These are phyloP conservation scores for Chiloscyllium punctatum DNA, from an alignment of 2,797 vertebrate species.

Conservation along the genomic window DNA sequence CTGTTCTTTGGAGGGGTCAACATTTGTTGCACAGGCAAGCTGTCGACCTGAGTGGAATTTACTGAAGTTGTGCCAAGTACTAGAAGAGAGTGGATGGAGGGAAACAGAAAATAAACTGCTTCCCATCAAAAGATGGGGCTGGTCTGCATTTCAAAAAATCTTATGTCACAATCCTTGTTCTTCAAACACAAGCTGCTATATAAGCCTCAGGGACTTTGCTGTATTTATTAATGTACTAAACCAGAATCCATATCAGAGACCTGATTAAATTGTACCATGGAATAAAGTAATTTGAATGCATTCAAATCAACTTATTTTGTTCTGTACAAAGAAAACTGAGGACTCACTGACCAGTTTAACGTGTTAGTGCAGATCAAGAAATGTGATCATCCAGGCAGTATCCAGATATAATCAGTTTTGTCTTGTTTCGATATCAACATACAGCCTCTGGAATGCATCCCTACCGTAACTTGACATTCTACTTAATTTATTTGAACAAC, in stretches of 20 bases:
- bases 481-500: background rate
- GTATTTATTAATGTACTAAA: background rate
- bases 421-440: background rate
- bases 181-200: background rate
- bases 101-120: background rate
- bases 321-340: no score
- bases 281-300: background rate
- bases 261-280: no score
- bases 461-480: background rate
- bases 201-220: background rate
- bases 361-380: background rate
- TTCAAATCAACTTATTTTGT: background rate
- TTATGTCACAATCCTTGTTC: background rate
- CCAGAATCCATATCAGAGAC: background rate
- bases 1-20: no score
- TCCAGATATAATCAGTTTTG: background rate
- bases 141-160: background rate
- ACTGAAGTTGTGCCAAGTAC: background rate
- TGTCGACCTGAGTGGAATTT: no score
- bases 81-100: background rate
- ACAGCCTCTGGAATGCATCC: background rate
- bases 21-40: no score
- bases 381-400: background rate
- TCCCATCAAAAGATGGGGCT: background rate
- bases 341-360: background rate